Conservation (phyloP, 2,888 invertebrate genomes). For the Apotomis capreana region DNA sequence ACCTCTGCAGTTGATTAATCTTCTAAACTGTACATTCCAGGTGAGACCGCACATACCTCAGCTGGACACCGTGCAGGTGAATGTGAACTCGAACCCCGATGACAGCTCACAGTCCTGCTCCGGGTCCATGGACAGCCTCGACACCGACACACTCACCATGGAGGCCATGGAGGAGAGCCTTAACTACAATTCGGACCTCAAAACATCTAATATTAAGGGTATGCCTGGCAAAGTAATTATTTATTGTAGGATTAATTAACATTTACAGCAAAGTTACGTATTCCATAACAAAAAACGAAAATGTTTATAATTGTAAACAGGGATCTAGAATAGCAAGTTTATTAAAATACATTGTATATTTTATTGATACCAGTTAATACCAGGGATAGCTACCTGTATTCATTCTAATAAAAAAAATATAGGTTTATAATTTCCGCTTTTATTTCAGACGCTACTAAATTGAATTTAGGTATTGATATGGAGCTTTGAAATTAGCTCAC, state of each 20-base stretch:
- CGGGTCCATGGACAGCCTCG: conserved; percentile 75
- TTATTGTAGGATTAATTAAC: background rate
- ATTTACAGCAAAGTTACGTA: no score
- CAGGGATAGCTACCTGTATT: no score
- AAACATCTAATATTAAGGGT: conserved; percentile 77
- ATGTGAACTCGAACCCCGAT: conserved; percentile 67
- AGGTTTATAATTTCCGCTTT: no score
- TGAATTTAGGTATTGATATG: no score
- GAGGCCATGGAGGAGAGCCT: conserved; percentile 77
- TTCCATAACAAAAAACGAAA: background rate
- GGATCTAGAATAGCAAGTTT: no score
- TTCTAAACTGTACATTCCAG: conserved; percentile 62
- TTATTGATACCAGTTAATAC: no score
- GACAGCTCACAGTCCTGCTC: conserved; percentile 76
- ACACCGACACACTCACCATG: conserved; percentile 74
- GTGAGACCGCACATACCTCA: conserved; percentile 87
- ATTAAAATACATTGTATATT: no score
- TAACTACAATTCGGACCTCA: conserved; percentile 70
- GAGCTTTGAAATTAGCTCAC: no score
- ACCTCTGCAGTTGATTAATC: background rate
- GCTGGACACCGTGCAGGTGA: conserved; percentile 84
- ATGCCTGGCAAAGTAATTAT: conserved; percentile 21
- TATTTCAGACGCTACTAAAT: no score
- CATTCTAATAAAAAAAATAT: no score
- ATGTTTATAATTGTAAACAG: background rate